Evolutionary conservation across 2,797 vertebrate species (phyloP), one percentile per base, ranked within the genome.

Genomic region (Echiichthys vipera): DNA sequence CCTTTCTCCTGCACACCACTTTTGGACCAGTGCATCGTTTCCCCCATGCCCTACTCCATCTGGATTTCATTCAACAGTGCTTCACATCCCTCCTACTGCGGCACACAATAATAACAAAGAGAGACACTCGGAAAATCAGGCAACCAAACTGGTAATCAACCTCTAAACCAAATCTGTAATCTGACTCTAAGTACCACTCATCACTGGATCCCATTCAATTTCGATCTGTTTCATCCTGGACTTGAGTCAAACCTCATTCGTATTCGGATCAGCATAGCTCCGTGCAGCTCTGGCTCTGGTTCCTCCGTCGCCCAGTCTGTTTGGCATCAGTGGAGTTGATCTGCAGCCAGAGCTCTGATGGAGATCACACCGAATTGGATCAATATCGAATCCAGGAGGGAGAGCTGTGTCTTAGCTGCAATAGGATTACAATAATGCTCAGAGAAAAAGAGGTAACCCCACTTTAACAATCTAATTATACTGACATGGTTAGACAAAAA

Each of bases 341-440:
- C 83, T 77, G 80, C 66, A 75, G 81, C 78, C 86, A 89, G 77
- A 78, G 59, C 79, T 82, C 66, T 17, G 74, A 84, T 78, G 80
- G 87, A 86, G 88, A 90, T 86, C 79, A 40, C 40, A 65, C 80
- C 72, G 84, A 88, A 90, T 81, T 87, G 84, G 84, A 91, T 93
- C 90, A 88, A 85, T 88, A 82, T 65, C 79, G 74, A 75, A 82
- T 77, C 77, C 81, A 82, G 55, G 51, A 78, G 67, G 66, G 59
- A 84, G 81, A 70, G 45, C 65, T 76, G 54, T 37, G 80, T 83
- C 72, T 83, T 84, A 88, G 71, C 74, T 81, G 65, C 46, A 72
- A 65, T 71, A 66, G 64, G 77, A 78, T 85, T 78, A 84, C 37
- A 55, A 49, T 71, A 66, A 43, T 49, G 65, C 63, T 14, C 32